These are phyloP conservation scores for Gouania willdenowi DNA, from an alignment of 2,797 vertebrate genomes.

Conservation along the genomic window DNA sequence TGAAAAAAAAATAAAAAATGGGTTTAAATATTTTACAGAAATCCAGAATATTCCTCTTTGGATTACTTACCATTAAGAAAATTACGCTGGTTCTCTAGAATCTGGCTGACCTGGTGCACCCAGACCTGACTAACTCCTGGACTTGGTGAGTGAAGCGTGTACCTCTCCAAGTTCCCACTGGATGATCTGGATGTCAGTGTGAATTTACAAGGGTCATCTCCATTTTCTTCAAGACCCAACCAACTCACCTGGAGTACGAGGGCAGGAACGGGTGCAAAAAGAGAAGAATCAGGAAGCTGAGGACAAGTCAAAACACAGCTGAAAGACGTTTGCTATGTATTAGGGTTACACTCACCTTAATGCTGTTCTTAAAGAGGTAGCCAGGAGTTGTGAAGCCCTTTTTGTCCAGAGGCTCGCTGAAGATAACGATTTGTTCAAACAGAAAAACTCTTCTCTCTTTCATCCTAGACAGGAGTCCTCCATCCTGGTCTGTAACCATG, in stretches of 20 bases:
- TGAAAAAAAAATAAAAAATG: background rate
- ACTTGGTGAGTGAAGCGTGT: conserved; percentile 85
- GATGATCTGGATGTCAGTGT: conserved; percentile 90
- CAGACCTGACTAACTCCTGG: conserved; percentile 87
- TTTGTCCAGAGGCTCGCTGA: conserved; percentile 97
- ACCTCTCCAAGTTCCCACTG: conserved; percentile 83
- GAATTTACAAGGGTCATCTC: conserved; percentile 97
- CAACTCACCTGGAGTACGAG: conserved; percentile 85
- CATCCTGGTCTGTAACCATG: conserved; percentile 92
- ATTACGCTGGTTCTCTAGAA: conserved; percentile 98
- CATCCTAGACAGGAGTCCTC: conserved; percentile 90
- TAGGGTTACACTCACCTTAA: conserved; percentile 80
- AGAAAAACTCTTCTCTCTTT: conserved; percentile 95
- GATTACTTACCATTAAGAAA: conserved; percentile 97
- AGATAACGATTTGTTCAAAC: conserved; percentile 98
- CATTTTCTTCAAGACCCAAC: conserved; percentile 92
- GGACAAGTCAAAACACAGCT: no score
- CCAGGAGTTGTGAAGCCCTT: conserved; percentile 95
- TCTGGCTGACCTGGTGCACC: conserved; percentile 97
- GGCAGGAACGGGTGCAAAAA: background rate
- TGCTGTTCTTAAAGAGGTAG: conserved; percentile 97
- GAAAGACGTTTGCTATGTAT: no score
- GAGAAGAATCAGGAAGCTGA: background rate
- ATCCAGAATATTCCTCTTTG: no score
- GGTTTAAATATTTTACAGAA: no score